Base-by-base conservation (phyloP, 92 coral and sea anemone species). In the Porites divaricata region DNA sequence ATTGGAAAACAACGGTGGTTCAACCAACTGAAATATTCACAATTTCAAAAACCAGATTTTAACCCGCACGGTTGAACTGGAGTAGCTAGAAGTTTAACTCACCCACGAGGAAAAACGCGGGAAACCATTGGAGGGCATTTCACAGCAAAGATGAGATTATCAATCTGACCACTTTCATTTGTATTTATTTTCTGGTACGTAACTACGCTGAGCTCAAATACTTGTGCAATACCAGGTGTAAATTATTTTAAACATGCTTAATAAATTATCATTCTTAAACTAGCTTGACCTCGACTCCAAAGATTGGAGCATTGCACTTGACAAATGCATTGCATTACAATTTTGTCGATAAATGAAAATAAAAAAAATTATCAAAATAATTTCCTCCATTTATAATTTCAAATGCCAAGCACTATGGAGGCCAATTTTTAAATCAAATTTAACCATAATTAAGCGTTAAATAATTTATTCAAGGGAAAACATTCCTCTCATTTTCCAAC, bases 331-430 rank as follows among this genome's bases (percentile, higher is more conserved):
- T 59, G 70, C 53, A 61, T 61, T 59, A 51, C 9, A 63, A 82
- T 82, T 72, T 41, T 57, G 50, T 48, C 4, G 59, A 82, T 72
- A 82, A 80, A 80, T 80, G 54, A 80, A 78, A 63, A 25, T 68
- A 28, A 13, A 67, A 80, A 82, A 70, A 82, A 62, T 82, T 59
- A 82, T 80, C 69, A 82, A 82, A 72, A 82, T 82, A 82, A 82
- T 48, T 72, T 51, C 72, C 85, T 69, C 61, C 73, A 67, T 51
- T 25, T 35, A 35, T 35, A 24, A 70, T 80, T 80, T 26, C 67
- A 25, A 24, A 75, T 75, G 82, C 72, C 82, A 78, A 78, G 56
- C 8, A 24, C 35, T 59, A 35, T 16, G 72, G 86, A 63, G 78
- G 71, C 20, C 65, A 52, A 51, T 72, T 72, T 59, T 48, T 54